phyloP scores from a whole-genome alignment of 2,888 invertebrate species.

The Scrobipalpa costella region DNA sequence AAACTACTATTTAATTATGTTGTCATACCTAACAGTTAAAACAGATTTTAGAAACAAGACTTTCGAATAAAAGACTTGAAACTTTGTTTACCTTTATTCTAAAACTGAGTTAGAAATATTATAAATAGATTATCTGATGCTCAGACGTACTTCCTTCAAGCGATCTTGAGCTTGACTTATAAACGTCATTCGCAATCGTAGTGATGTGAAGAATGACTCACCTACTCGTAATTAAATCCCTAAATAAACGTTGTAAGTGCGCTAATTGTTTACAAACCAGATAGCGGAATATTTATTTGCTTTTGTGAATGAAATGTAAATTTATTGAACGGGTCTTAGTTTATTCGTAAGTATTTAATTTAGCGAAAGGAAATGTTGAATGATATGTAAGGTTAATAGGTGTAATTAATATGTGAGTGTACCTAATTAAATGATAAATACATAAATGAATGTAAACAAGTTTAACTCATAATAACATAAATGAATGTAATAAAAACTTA shows the following conservation, averaged over 20 bases:
- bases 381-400: not conserved
- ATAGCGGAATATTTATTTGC: not conserved
- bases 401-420: not conserved
- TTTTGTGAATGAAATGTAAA: not conserved
- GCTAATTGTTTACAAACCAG: slow-evolving; percentile 4
- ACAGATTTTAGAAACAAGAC: no score
- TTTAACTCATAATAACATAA: not conserved
- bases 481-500: not conserved
- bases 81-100: no score
- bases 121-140: slow-evolving; percentile 8
- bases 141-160: slow-evolving; percentile 8
- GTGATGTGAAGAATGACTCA: slow-evolving; percentile 2
- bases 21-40: no score
- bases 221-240: not conserved
- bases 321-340: not conserved
- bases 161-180: slow-evolving; percentile 17
- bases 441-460: not conserved
- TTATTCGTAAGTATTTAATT: not conserved
- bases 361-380: not conserved
- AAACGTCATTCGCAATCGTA: slow-evolving; percentile 13
- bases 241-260: not conserved
- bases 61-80: no score
- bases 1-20: no score
- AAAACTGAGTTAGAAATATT: no score
- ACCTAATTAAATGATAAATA: not conserved